Evolutionary conservation across 2,113 vertebrate species (phyloP), one percentile per base, ranked within the genome.

Genomic region (Arvicanthis niloticus): DNA sequence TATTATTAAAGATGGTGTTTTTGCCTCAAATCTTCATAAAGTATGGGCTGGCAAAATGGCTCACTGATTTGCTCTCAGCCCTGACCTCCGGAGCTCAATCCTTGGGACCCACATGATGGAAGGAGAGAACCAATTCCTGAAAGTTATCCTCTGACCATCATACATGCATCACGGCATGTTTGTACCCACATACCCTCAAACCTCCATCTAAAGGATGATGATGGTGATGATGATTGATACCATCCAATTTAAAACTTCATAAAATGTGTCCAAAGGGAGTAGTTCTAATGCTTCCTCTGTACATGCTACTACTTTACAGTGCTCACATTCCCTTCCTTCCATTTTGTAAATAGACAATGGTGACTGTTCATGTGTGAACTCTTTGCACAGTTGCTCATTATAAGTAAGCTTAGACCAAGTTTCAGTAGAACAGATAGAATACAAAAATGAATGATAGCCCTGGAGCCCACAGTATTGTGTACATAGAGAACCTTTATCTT

Each of bases 1-100:
- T 73, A 45, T 56, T 5, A 78, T 88, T 94, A 77, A 95, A 17
- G 12, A 78, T 75, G 45, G 15, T 77, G 19, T 89, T 94, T 86
- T 87, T 26, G 67, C 31, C 24, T 40, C 21, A 72, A 51, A 80
- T 37, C 1, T 34, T 45, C 37, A 58, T 78, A 73, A 93, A 77
- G 76, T 24, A n/a, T 70, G 9, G 60, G 8, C 29, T 48, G 8
- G 29, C 8, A 67, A 67, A 21, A 34, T 85, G 40, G 15, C 60
- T 65, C 40, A 45, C 40, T 85, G 26, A 29, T 11, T 45, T 85
- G 40, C 26, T 85, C 26, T 29, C 26, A 65, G 21, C 19, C 40
- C 26, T 85, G 81, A 45, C 7, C 19, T 60, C 53, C 10, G 62
- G n/a, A 62, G n/a, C n/a, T 67, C 29, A 68, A 34, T 48, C 42